Conservation (phyloP, 2,113 vertebrate species). For the Loxodonta africana region DNA sequence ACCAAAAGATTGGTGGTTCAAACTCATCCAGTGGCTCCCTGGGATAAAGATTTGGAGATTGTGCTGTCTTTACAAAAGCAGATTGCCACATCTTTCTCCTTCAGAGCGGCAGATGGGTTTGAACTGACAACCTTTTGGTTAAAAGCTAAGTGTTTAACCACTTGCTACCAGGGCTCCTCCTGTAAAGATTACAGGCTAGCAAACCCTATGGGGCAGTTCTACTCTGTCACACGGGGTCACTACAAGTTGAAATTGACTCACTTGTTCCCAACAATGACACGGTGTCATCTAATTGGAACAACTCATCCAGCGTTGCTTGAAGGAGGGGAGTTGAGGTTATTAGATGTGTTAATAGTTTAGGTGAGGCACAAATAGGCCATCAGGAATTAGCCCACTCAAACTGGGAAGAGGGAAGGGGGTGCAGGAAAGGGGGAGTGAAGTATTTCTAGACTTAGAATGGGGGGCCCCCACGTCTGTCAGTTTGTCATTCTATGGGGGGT, state of each 20-base stretch:
- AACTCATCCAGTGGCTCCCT: not conserved
- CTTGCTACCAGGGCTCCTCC: not conserved
- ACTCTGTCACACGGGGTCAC: not conserved
- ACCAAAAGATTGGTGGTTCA: not conserved
- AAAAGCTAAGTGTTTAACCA: not conserved
- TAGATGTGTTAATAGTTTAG: not conserved
- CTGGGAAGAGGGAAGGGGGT: not conserved
- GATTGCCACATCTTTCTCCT: not conserved
- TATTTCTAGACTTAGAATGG: not conserved
- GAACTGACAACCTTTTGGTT: too few species aligned
- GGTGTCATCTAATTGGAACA: not conserved
- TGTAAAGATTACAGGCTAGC: not conserved
- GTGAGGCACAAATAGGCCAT: not conserved
- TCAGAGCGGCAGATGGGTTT: not conserved
- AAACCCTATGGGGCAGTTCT: not conserved
- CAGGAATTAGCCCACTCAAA: not conserved
- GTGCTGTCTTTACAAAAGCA: not conserved
- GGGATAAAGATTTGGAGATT: not conserved
- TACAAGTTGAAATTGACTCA: not conserved
- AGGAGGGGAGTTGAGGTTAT: not conserved
- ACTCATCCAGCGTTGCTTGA: not conserved
- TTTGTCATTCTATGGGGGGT: too few species aligned
- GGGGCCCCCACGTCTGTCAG: not conserved
- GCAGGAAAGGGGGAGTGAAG: not conserved
- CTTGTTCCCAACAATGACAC: not conserved